Evolutionary conservation across 2,113 vertebrate genomes (phyloP).

Genomic region (Tragelaphus scriptus): DNA sequence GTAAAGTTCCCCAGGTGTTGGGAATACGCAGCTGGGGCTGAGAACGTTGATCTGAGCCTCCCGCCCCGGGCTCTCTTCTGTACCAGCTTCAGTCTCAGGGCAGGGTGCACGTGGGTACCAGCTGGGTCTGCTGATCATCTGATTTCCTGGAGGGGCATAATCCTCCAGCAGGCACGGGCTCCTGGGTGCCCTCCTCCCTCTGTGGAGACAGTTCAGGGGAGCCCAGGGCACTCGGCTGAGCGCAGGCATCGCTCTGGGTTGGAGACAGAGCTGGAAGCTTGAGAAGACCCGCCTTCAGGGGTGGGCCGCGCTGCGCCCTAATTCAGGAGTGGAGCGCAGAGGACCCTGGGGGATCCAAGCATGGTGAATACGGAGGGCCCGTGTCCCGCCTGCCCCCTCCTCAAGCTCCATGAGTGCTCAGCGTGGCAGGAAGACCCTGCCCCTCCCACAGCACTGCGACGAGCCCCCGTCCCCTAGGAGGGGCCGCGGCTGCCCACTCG

Average conservation of each 20-base stretch:
- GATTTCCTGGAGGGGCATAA: neutral
- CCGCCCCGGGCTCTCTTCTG: neutral
- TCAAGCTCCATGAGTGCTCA: rapidly evolving
- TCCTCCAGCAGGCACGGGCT: neutral
- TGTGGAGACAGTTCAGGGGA: neutral
- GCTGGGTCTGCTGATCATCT: neutral
- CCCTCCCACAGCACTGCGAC: neutral
- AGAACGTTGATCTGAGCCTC: neutral
- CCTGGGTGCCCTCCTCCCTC: neutral
- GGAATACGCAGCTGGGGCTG: neutral
- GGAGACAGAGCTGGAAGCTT: neutral
- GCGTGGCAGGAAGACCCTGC: neutral
- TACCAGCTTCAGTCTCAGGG: too few relatives aligned
- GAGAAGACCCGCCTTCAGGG: neutral
- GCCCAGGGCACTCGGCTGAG: neutral
- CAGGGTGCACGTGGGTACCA: neutral
- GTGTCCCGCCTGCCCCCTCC: too few relatives aligned
- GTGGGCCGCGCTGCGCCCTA: rapidly evolving
- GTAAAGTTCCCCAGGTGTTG: neutral
- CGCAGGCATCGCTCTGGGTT: neutral
- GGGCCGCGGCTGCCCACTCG: neutral
- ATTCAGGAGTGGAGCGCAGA: neutral
- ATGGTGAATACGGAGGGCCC: rapidly evolving
- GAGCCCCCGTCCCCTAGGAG: neutral
- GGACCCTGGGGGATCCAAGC: neutral